phyloP scores from a whole-genome alignment of 2,113 vertebrate genomes.

The Lampris incognitus region DNA sequence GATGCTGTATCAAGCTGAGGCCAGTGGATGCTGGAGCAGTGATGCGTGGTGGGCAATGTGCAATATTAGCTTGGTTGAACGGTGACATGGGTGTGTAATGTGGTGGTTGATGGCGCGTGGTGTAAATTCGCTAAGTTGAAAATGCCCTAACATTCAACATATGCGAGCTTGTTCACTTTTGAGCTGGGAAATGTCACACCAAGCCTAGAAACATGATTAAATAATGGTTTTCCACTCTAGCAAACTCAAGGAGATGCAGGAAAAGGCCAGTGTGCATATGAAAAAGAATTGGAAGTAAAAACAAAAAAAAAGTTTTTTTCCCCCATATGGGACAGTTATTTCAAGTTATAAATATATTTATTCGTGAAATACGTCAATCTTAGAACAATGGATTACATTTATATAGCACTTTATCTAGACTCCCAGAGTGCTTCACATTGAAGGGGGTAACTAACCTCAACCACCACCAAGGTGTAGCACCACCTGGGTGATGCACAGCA shows the following conservation, averaged over 20 bases:
- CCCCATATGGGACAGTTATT: too few relatives aligned
- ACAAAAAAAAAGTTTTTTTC: neutral
- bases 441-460: too few relatives aligned
- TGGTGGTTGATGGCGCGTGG: conserved; percentile 7
- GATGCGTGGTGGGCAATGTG: conserved; percentile 14
- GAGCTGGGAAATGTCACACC: conserved; percentile 6
- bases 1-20: conserved; percentile 12
- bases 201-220: conserved; percentile 2
- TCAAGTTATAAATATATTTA: too few relatives aligned
- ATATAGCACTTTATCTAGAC: too few relatives aligned
- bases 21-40: conserved; percentile 26
- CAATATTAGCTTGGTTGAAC: conserved; percentile 24
- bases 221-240: conserved; percentile 8
- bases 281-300: neutral
- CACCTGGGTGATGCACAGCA: too few relatives aligned
- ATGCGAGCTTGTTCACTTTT: neutral
- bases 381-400: too few relatives aligned
- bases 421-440: too few relatives aligned
- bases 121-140: conserved; percentile 24
- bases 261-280: neutral
- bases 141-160: conserved; percentile 10
- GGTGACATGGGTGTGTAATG: conserved; percentile 15
- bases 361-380: too few relatives aligned
- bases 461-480: too few relatives aligned
- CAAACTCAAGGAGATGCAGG: neutral